These are phyloP conservation scores for Cyprinodon brontotheroides DNA, from an alignment of 2,113 vertebrate genomes.

Conservation along the genomic window DNA sequence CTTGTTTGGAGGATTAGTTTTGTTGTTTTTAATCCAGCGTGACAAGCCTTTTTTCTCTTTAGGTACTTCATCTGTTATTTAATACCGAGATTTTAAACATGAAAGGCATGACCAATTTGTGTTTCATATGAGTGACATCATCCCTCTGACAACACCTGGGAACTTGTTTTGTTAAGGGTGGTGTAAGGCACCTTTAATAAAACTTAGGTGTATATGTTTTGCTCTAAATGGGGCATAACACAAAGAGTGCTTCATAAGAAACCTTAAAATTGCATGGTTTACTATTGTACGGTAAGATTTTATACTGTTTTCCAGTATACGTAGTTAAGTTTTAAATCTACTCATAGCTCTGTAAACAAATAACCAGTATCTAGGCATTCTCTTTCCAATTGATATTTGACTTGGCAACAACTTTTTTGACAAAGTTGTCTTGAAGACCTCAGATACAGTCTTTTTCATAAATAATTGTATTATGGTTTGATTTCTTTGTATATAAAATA, in stretches of 20 bases:
- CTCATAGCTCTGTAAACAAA: too few species aligned
- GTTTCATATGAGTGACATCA: slow-evolving; percentile 70
- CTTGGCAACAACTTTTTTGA: too few species aligned
- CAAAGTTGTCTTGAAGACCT: too few species aligned
- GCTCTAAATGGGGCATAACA: slow-evolving; percentile 21
- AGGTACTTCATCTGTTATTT: slow-evolving; percentile 69
- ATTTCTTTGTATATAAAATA: too few species aligned
- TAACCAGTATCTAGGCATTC: too few species aligned
- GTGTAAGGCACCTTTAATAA: slow-evolving; percentile 22
- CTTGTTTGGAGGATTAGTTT: slow-evolving; percentile 69
- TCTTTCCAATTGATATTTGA: too few species aligned
- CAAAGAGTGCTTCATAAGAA: slow-evolving; percentile 10
- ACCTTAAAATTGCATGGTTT: background rate
- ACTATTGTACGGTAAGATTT: too few species aligned
- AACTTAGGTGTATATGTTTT: background rate
- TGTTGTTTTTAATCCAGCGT: slow-evolving; percentile 56
- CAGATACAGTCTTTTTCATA: too few species aligned
- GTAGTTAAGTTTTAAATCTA: too few species aligned
- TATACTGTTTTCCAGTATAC: too few species aligned
- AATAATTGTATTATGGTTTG: too few species aligned
- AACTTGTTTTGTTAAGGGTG: slow-evolving; percentile 38
- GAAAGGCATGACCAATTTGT: slow-evolving; percentile 65
- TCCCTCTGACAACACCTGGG: slow-evolving; percentile 56
- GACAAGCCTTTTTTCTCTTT: slow-evolving; percentile 61
- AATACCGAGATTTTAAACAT: slow-evolving; percentile 66